Base-by-base conservation (phyloP, 2,888 invertebrate species). In the Enoplolaimus lenunculus region DNA sequence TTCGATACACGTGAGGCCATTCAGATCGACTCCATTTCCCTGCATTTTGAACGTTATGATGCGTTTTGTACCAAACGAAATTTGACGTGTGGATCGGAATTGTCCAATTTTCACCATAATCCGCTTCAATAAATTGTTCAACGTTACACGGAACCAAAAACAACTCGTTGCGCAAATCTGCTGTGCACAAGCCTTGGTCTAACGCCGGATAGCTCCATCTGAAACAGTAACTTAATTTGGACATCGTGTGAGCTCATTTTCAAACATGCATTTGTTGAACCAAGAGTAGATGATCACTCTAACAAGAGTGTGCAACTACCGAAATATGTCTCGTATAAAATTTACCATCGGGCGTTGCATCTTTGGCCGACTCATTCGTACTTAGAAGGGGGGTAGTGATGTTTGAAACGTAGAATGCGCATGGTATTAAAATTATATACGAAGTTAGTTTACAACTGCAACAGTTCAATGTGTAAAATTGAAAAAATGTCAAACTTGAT, bases 81-180 rank as follows among this genome's bases (percentile, higher is more conserved):
- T 70, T 34, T 29, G 2, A 2, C n/a, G n/a, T 70, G 28, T 34
- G 70, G 34, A 68, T 60, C 7, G 71, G 71, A 26, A 16, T 16
- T 26, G 34, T 16, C 72, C 72, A 72, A 21, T 26, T 21, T 7
- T 29, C 16, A 2, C 72, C 72, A 65, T 72, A 72, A n/a, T 72
- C 71, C 2, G 71, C 69, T 29, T 1, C 1, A 1, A 72, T 34
- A 57, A 72, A 34, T 13, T 1, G 35, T 34, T 69, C 68, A n/a
- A 69, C 69, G 45, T 72, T 60, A 45, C 72, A 72, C 2, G 71
- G 72, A 21, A 72, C 71, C 31, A 34, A 26, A n/a, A 72, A 65
- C n/a, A 72, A 34, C 30, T 69, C 35, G n/a, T 67, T 67, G 26
- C 30, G 7, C 34, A 72, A 59, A 31, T 65, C 65, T 1, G 29